phyloP scores from a whole-genome alignment of 2,888 invertebrate genomes.

The Thumatha senex region DNA sequence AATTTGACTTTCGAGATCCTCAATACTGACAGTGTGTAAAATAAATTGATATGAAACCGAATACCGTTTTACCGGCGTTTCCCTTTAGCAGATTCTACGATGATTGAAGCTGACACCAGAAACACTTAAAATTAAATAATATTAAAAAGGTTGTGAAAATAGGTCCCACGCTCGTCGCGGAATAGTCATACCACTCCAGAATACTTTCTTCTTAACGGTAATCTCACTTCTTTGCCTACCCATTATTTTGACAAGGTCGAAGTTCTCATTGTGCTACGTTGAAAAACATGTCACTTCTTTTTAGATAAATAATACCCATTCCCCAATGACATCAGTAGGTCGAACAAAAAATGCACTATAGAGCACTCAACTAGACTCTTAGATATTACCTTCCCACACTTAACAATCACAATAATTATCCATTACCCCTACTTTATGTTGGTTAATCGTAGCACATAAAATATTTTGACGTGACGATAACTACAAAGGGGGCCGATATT shows the following conservation, averaged over 20 bases:
- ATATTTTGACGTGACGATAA: conserved; percentile 78
- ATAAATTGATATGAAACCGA: no score
- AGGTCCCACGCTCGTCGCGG: no score
- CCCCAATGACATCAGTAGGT: background rate
- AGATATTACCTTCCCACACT: conserved; percentile 18
- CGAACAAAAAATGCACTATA: background rate
- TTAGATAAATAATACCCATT: background rate
- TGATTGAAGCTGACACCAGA: no score
- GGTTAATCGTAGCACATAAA: conserved; percentile 69
- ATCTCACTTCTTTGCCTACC: background rate
- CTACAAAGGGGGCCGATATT: conserved; percentile 60
- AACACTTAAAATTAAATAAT: background rate
- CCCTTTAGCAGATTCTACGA: no score
- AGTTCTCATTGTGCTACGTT: background rate
- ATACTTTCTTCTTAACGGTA: background rate
- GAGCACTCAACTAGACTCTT: conserved; percentile 1
- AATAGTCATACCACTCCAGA: no score
- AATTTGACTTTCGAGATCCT: no score
- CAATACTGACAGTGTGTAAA: no score
- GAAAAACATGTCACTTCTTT: background rate
- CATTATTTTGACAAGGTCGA: background rate
- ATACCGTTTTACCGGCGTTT: no score
- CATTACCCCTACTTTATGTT: conserved; percentile 36
- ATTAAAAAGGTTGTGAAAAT: no score
- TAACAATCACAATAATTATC: conserved; percentile 53